Percentiles rank a stretch among this genome's conserved stretches.
phyloP scores from a whole-genome alignment of 2,113 vertebrate species.

The Scomber japonicus region DNA sequence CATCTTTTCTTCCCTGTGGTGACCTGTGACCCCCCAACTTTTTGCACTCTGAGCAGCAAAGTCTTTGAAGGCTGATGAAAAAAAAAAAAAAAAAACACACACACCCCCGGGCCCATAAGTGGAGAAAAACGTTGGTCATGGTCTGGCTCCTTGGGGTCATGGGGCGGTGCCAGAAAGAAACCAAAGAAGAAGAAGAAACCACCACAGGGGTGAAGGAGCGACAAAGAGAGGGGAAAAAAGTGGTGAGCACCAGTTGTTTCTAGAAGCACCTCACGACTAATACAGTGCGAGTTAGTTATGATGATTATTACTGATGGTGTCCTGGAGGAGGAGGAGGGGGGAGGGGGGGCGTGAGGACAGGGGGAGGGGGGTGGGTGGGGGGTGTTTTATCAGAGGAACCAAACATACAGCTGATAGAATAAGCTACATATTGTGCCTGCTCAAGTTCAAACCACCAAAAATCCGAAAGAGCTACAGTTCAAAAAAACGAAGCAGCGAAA shows the following conservation, averaged over 20 bases:
- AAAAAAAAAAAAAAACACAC: background rate
- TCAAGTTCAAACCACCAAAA: slow-evolving; percentile 41
- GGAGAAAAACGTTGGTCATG: background rate
- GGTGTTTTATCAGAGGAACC: too few species aligned
- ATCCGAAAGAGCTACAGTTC: slow-evolving; percentile 34
- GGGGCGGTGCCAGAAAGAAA: background rate
- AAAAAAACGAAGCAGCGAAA: slow-evolving; percentile 16
- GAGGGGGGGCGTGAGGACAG: background rate
- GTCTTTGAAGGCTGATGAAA: slow-evolving; percentile 53
- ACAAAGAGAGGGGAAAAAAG: background rate
- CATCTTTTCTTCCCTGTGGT: background rate
- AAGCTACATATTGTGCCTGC: slow-evolving; percentile 66
- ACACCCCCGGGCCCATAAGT: slow-evolving; percentile 1
- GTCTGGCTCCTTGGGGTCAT: background rate
- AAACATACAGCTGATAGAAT: slow-evolving; percentile 24
- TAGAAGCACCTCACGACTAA: slow-evolving; percentile 60
- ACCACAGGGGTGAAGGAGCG: background rate
- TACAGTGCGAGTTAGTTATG: slow-evolving; percentile 20
- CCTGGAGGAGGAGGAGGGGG: background rate
- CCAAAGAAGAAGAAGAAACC: background rate
- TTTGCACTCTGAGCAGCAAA: slow-evolving; percentile 20
- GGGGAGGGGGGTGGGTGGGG: too few species aligned
- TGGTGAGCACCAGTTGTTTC: slow-evolving; percentile 69
- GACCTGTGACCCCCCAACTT: slow-evolving; percentile 43
- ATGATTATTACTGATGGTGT: background rate